Percentiles rank a stretch among this genome's conserved stretches.
Evolutionary conservation across 2,797 vertebrate genomes (phyloP).

Genomic region (Hephaestus fuliginosus): DNA sequence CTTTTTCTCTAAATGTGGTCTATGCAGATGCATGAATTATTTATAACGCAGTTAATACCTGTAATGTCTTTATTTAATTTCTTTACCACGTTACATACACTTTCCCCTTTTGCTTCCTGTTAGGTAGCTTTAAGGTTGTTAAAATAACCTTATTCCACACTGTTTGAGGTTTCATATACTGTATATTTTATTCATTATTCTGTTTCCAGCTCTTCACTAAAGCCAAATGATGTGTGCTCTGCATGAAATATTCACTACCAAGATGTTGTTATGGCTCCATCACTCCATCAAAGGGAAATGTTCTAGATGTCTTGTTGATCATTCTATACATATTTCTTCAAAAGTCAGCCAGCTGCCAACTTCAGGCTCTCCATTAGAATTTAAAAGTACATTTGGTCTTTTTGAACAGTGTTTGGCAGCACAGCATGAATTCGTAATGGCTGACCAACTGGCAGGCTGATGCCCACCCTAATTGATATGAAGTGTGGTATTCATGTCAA

Average conservation of each 20-base stretch:
- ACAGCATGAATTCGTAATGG: conserved; percentile 15
- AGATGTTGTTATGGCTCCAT: conserved; percentile 1
- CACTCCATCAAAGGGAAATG: conserved; percentile 7
- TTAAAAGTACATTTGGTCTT: conserved; percentile 4
- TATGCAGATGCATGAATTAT: conserved; percentile 20
- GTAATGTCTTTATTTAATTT: conserved; percentile 4
- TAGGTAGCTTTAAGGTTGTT: not conserved
- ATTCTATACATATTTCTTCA: not conserved
- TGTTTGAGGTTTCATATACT: not conserved
- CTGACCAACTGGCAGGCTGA: not conserved
- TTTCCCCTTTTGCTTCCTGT: not conserved
- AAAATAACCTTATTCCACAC: not conserved
- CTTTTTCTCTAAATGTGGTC: conserved; percentile 16
- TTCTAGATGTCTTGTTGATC: not conserved
- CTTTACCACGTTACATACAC: not conserved
- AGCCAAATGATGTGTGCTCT: not conserved
- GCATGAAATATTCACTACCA: conserved; percentile 3
- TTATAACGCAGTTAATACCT: conserved; percentile 22
- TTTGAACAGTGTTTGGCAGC: conserved; percentile 28
- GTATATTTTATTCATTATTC: not conserved
- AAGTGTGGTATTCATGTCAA: conserved; percentile 8
- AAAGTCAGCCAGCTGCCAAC: not conserved
- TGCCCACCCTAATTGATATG: conserved; percentile 10
- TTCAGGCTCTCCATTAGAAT: not conserved
- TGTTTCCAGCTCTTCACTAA: not conserved